Base-by-base conservation (phyloP, 2,888 invertebrate genomes). In the Archips xylosteana region DNA sequence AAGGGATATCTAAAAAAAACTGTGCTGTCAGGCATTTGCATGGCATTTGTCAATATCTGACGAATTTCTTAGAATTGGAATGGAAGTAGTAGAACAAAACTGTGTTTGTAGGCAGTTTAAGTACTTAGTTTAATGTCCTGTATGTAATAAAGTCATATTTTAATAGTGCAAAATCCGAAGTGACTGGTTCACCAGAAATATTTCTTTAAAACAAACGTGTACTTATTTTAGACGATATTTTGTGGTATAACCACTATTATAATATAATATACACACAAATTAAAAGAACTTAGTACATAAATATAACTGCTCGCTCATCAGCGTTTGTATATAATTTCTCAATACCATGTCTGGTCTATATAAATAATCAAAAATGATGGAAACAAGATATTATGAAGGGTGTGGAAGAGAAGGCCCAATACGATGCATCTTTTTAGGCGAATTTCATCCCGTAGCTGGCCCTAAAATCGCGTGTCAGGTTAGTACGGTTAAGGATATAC, bases 381-480 rank as follows among this genome's bases (percentile, higher is more conserved):
- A 95, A 81, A 94, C 92, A 2, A 87, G 94, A 34, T 95, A 95
- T 80, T 95, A 94, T 79, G 96, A 96, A 82, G 96, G 96, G 3
- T 96, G 96, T 78, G 96, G 95, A 10, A 95, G 96, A 66, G 97
- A 97, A 84, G 97, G 97, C 5, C 96, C 96, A 8, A 97, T 98
- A 77, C 95, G 97, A 69, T 97, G 97, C 82, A 97, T 98, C 88
- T 97, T 97, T 86, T 95, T 97, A 51, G 97, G 97, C 74, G 96
- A 96, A 83, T 96, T 97, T 82, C 96, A 97, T 86, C 96, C 96
- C 2, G 96, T 96, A 9, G 97, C 96, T 12, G 98, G 98, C 2
- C 97, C 97, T 5, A 97, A 97, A 92, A 97, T 98, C 83, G 96
- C 97, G 67, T 97, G 97, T 83, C 98, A 98, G 95, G 98, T 98